A percentile compares a stretch with the other conserved stretches of the same genome.
Conservation (phyloP, 2,113 vertebrate genomes). For the Lucifuga dentata region DNA sequence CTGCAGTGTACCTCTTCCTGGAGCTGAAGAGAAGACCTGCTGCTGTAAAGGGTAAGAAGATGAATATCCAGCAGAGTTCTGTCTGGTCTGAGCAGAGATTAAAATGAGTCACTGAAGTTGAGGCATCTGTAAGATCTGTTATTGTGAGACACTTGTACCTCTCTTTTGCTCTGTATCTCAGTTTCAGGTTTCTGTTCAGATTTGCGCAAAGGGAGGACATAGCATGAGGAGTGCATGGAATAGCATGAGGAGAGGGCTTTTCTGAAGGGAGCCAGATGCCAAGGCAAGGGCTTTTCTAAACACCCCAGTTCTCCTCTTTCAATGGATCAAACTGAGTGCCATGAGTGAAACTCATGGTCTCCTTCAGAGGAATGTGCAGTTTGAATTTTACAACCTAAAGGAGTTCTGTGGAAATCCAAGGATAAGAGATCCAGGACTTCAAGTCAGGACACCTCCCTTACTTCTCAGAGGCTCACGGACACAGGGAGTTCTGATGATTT, state of each 20-base stretch:
- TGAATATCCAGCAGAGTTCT: slow-evolving; percentile 40
- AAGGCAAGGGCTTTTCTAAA: slow-evolving; percentile 7
- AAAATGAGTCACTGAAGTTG: slow-evolving; percentile 36
- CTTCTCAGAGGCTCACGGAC: slow-evolving; percentile 34
- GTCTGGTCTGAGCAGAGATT: slow-evolving; percentile 13
- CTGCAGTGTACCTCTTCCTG: slow-evolving; percentile 35
- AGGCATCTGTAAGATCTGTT: slow-evolving; percentile 43
- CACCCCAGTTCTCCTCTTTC: slow-evolving; percentile 29
- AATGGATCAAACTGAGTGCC: slow-evolving; percentile 55
- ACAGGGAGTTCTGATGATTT: slow-evolving; percentile 57
- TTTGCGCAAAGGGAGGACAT: slow-evolving; percentile 5
- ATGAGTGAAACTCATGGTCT: slow-evolving; percentile 34
- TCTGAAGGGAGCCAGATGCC: slow-evolving; percentile 38
- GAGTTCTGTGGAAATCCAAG: slow-evolving; percentile 44
- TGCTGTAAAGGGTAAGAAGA: slow-evolving; percentile 31
- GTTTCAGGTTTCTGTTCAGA: slow-evolving; percentile 31
- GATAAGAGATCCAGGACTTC: slow-evolving; percentile 48
- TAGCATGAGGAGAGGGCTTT: slow-evolving; percentile 25
- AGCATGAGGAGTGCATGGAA: slow-evolving; percentile 8
- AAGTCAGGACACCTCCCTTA: slow-evolving; percentile 65
- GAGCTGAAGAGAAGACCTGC: slow-evolving; percentile 55
- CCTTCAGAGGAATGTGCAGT: slow-evolving; percentile 53
- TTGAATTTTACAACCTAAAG: slow-evolving; percentile 48
- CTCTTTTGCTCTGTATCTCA: slow-evolving; percentile 34
- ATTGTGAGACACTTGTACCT: slow-evolving; percentile 24